These are phyloP conservation scores for Turdus rufiventris DNA, from an alignment of 2,113 vertebrate species.

Conservation along the genomic window DNA sequence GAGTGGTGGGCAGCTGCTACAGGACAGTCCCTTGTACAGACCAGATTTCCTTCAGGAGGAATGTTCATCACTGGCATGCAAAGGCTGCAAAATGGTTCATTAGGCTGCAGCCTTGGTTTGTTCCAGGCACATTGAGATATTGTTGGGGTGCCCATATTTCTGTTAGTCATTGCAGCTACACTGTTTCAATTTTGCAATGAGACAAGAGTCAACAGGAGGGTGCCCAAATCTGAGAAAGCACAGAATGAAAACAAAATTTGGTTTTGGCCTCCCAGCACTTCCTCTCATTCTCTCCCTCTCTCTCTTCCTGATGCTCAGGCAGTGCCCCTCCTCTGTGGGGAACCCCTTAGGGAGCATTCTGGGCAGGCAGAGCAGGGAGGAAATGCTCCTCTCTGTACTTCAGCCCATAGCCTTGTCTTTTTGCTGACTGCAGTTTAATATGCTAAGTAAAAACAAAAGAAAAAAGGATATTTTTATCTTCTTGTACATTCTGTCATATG, in stretches of 20 bases:
- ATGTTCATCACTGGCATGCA: background rate
- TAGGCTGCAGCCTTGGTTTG: background rate
- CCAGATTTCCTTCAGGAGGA: background rate
- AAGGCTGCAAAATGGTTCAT: background rate
- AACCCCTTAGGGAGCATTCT: background rate
- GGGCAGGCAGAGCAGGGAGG: rapidly evolving
- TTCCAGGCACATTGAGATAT: background rate
- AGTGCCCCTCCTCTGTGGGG: background rate
- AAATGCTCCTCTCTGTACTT: background rate
- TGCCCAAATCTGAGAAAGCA: background rate
- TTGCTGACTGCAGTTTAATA: background rate
- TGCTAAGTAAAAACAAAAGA: background rate
- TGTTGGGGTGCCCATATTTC: background rate
- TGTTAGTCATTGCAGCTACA: background rate
- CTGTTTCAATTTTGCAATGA: background rate
- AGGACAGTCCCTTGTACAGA: background rate
- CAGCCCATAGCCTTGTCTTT: background rate
- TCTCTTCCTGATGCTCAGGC: background rate
- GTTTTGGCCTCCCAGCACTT: background rate
- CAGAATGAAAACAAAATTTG: background rate
- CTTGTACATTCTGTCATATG: background rate
- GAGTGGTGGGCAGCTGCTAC: background rate
- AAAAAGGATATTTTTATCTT: background rate
- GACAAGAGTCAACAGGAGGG: background rate
- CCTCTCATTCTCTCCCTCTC: background rate